phyloP scores from a whole-genome alignment of 2,888 invertebrate genomes.

The Campoplex nolae region DNA sequence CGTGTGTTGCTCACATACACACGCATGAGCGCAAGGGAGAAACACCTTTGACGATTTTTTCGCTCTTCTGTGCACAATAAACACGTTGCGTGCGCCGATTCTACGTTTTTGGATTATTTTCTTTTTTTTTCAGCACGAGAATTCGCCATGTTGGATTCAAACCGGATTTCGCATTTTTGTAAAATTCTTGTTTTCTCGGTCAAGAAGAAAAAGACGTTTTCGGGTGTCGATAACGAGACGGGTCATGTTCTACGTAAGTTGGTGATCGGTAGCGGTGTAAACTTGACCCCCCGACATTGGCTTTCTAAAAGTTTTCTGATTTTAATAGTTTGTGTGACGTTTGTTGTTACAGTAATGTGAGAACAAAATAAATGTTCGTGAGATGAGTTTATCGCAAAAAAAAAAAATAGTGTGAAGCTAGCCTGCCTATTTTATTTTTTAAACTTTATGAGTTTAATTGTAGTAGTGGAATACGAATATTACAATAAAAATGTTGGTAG shows the following conservation, averaged over 20 bases:
- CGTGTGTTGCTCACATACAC: not conserved
- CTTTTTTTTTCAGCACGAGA: not conserved
- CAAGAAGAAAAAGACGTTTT: not conserved
- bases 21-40: not conserved
- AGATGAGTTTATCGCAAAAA: too few species aligned
- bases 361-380: too few species aligned
- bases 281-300: too few species aligned
- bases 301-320: too few species aligned
- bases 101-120: constrained; percentile 1
- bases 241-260: not conserved
- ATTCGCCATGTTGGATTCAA: constrained; percentile 6
- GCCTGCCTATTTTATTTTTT: too few species aligned
- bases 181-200: not conserved
- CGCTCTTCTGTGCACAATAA: constrained; percentile 13
- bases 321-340: too few species aligned
- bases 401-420: too few species aligned
- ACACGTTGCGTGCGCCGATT: constrained; percentile 49
- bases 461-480: too few species aligned
- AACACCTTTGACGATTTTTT: not conserved
- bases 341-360: too few species aligned
- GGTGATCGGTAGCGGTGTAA: not conserved
- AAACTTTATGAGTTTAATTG: too few species aligned
- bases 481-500: too few species aligned
- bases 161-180: not conserved
- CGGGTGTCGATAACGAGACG: not conserved